Evolutionary conservation across 1,140 invertebrate species (phyloP), one percentile per base, ranked within the genome.

Genomic region (Elysia chlorotica): DNA sequence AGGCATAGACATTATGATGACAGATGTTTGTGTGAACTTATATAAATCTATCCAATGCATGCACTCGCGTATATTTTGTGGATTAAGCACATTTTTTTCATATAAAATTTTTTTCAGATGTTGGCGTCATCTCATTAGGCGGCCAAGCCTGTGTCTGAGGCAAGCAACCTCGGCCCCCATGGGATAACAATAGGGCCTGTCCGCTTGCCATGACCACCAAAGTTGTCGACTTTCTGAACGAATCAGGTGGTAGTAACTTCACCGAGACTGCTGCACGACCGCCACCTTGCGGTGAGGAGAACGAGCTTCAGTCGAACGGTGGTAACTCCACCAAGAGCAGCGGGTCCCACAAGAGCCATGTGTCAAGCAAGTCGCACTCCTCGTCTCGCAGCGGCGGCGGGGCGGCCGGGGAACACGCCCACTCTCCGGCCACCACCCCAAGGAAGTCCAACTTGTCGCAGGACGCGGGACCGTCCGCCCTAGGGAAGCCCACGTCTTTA

Each of bases 271-370:
- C 83, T 48, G 82, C 82, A 17, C 78, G 86, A 19, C 86, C 86
- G 30, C 86, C 86, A 33, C 84, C 86, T 30, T 84, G 82, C 23
- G 86, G 86, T 28, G 85, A 87, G 73, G 86, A 87, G 74, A 87
- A 87, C 83, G 86, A 87, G 72, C 81, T 82, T 31, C 79, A 81
- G 54, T 83, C 80, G 17, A 83, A 82, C 79, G 81, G 82, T 35
- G 83, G 83, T 28, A 79, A 83, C 75, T 85, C 83, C 30, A 84
- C 81, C 30, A 75, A 78, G 38, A 84, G 81, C 68, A 82, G 80
- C 70, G 81, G 80, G 69, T 86, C 85, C 2, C 81, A 82, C 63
- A 82, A 81, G 73, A 83, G 80, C 61, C 79, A 82, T 72, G 71
- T 79, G 28, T 82, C 82, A 1, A 79, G 63, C 65, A 82, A 82